phyloP scores from a whole-genome alignment of 2,113 vertebrate species.

The Peromyscus polionotus region DNA sequence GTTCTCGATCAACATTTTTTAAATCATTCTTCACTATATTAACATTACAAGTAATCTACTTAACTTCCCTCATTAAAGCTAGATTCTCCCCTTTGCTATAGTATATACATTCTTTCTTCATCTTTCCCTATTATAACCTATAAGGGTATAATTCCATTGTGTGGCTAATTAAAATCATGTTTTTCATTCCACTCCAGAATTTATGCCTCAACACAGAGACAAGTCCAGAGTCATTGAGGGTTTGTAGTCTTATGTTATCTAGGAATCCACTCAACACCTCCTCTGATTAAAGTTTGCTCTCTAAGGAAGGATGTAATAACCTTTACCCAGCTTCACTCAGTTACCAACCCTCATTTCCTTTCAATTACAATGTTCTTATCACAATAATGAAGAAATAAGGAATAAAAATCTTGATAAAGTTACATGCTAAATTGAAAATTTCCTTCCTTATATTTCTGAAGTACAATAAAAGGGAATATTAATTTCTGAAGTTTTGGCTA shows the following conservation, averaged over 20 bases:
- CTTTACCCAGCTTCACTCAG: not conserved
- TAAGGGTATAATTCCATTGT: not conserved
- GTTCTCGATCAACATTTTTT: not conserved
- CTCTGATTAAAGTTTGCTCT: not conserved
- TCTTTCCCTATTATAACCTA: not conserved
- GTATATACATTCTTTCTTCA: not conserved
- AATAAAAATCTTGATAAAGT: not conserved
- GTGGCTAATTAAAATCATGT: not conserved
- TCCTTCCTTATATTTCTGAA: not conserved
- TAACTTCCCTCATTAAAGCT: not conserved
- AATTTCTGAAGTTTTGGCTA: not conserved
- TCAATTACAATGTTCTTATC: not conserved
- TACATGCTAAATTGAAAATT: not conserved
- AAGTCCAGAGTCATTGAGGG: not conserved
- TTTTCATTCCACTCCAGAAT: not conserved
- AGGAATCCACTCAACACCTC: not conserved
- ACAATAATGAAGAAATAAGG: not conserved
- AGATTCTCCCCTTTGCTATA: not conserved
- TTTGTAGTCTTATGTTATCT: not conserved
- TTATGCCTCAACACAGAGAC: not conserved
- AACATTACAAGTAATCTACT: not conserved
- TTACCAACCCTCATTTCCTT: not conserved
- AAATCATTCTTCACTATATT: not conserved
- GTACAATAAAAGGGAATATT: not conserved
- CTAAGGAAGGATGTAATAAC: not conserved